phyloP scores from a whole-genome alignment of 2,113 vertebrate genomes.

The Hucho hucho region DNA sequence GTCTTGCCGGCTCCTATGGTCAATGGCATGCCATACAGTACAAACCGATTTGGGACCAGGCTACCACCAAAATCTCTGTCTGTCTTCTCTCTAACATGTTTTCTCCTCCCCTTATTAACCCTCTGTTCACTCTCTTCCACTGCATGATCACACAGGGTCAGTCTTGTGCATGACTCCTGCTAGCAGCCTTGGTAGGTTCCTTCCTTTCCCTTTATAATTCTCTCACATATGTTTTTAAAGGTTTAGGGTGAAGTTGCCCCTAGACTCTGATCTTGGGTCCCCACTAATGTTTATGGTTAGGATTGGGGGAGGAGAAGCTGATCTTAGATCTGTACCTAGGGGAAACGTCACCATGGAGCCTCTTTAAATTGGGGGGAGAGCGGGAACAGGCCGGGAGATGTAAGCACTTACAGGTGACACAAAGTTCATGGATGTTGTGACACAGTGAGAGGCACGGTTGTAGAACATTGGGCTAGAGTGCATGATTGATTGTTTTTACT shows the following conservation, averaged over 20 bases:
- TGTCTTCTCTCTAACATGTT: slow-evolving; percentile 37
- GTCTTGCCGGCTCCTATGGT: too few relatives aligned
- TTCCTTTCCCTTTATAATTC: slow-evolving; percentile 77
- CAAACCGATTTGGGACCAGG: too few relatives aligned
- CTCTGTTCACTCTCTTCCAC: slow-evolving; percentile 41
- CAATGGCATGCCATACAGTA: too few relatives aligned
- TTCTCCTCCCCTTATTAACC: slow-evolving; percentile 68
- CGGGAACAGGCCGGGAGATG: neutral
- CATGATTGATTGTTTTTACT: neutral
- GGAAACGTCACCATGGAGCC: too few relatives aligned
- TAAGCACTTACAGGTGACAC: slow-evolving; percentile 62
- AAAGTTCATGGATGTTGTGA: slow-evolving; percentile 25
- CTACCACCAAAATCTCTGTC: slow-evolving; percentile 44
- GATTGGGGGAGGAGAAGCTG: too few relatives aligned
- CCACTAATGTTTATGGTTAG: too few relatives aligned
- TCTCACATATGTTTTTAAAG: slow-evolving; percentile 32
- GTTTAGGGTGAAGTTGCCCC: neutral
- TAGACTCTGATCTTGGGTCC: neutral
- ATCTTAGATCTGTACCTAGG: too few relatives aligned
- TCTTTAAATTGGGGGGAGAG: neutral
- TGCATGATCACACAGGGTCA: slow-evolving; percentile 93
- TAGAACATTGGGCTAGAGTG: neutral
- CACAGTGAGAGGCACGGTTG: neutral
- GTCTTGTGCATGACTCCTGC: slow-evolving; percentile 99
- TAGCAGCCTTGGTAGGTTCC: slow-evolving; percentile 99